Evolutionary conservation across 2,113 vertebrate species (phyloP), one percentile per base, ranked within the genome.

Genomic region (Naja naja): DNA sequence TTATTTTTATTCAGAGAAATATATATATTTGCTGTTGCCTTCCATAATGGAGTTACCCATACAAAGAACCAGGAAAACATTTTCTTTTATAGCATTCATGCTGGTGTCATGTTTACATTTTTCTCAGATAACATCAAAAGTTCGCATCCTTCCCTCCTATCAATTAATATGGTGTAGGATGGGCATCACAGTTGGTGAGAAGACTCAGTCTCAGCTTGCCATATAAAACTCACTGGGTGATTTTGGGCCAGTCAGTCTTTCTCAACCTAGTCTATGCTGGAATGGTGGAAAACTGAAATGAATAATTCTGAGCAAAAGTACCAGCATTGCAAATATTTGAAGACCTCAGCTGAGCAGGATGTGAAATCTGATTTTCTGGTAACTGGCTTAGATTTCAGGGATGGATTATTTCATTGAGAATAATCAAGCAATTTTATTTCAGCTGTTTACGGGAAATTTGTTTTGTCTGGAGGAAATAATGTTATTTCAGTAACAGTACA

Each of bases 361-460:
- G 88, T 69, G 89, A 91, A 22, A 58, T 60, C 91, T 91, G 89
- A 89, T 94, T 34, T 2, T 93, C 25, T 20, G 27, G 27, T 91
- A 91, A 52, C 10, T 58, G 30, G 34, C 54, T 55, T 52, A 92
- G 89, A 47, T 94, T 14, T 6, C 47, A 85, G 93, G 27, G 8
- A 1, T 93, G 88, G 87, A 69, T 89, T 94, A 60, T 25, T 95
- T 85, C 94, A 87, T 69, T 94, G 20, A 95, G 94, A 95, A 89
- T 89, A 49, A 93, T 20, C 6, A 47, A 89, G 56, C 11, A 0
- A 93, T 93, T 95, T 93, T 20, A 25, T 92, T 81, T 93, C 52
- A 94, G 85, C 23, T 94, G 0, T 0, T 22, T 91, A 90, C 43
- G 2, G 85, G 45, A 89, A 60, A 87, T 91, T 58, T 85, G 86